Conservation (phyloP, 2,797 vertebrate species). For the Poeciliopsis infans region DNA sequence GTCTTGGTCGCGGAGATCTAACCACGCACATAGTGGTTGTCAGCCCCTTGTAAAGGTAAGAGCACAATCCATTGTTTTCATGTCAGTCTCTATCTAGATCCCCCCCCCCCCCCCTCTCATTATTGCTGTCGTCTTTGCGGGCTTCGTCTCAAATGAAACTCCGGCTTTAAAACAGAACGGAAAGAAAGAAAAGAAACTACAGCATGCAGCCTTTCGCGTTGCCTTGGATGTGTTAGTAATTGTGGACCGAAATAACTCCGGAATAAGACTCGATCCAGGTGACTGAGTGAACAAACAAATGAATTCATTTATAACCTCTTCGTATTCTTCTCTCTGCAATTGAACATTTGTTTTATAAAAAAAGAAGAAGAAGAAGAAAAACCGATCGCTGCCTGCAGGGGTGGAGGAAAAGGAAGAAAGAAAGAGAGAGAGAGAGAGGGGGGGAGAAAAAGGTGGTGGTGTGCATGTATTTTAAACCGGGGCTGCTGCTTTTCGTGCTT, state of each 20-base stretch:
- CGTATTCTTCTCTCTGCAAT: background rate
- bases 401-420: too few species aligned
- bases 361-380: too few species aligned
- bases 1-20: conserved; percentile 93
- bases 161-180: conserved; percentile 43
- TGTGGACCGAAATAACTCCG: conserved; percentile 67
- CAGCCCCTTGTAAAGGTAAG: conserved; percentile 96
- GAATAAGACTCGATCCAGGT: conserved; percentile 62
- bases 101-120: background rate
- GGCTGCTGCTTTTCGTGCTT: conserved; percentile 45
- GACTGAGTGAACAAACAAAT: conserved; percentile 7
- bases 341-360: background rate
- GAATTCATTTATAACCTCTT: background rate
- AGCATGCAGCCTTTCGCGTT: conserved; percentile 59
- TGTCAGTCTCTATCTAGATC: conserved; percentile 40
- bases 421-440: too few species aligned
- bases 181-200: background rate
- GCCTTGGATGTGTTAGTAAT: conserved; percentile 11
- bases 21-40: conserved; percentile 90
- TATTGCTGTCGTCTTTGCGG: conserved; percentile 57
- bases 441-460: background rate
- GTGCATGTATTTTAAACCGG: conserved; percentile 15
- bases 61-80: conserved; percentile 76
- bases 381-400: background rate
- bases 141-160: conserved; percentile 61